These are phyloP conservation scores for Otolemur garnettii DNA, from an alignment of 2,113 vertebrate species.

Conservation along the genomic window DNA sequence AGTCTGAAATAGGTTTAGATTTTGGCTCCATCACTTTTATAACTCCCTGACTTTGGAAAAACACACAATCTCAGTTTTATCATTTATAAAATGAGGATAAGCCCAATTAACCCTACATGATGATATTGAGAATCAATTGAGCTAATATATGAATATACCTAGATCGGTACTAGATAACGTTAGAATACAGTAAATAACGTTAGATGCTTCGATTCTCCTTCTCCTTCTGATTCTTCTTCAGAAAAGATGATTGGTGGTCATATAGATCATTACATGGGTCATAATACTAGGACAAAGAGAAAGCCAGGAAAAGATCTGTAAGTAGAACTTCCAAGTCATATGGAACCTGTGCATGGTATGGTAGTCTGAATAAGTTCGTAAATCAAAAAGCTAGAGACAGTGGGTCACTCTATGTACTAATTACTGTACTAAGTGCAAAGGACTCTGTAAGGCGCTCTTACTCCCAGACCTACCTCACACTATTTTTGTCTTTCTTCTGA, in stretches of 20 bases:
- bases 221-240: background rate
- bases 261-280: background rate
- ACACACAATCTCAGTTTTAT: background rate
- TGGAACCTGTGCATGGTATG: background rate
- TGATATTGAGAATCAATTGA: background rate
- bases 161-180: background rate
- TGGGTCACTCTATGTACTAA: background rate
- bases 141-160: background rate
- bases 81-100: background rate
- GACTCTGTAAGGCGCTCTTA: background rate
- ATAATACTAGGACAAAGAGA: background rate
- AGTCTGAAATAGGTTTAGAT: background rate
- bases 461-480: background rate
- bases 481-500: background rate
- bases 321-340: background rate
- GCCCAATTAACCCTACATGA: background rate
- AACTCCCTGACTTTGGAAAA: background rate
- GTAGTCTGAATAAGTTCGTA: background rate
- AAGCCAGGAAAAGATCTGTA: background rate
- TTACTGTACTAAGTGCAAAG: background rate
- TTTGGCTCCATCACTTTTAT: background rate
- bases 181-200: background rate
- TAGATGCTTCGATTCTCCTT: background rate
- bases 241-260: background rate
- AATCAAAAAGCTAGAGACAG: background rate